Percentiles rank a stretch among this genome's conserved stretches.
These are phyloP conservation scores for Biston betularia DNA, from an alignment of 2,888 invertebrate genomes.

Conservation along the genomic window DNA sequence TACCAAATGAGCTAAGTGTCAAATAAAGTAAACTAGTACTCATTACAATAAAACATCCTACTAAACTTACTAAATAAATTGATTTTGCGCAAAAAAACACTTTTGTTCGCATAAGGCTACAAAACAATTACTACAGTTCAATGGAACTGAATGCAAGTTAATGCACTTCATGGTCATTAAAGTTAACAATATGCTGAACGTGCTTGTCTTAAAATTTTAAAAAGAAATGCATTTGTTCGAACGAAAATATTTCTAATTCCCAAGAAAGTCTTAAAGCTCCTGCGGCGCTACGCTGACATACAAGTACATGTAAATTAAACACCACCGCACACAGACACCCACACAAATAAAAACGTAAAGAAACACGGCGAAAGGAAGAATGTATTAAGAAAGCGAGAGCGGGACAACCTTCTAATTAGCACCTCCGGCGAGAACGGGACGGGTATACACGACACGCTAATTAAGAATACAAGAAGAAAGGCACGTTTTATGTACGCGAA, in stretches of 20 bases:
- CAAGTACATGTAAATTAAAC: conserved; percentile 86
- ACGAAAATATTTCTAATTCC: neutral
- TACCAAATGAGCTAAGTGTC: too few relatives aligned
- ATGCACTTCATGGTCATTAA: too few relatives aligned
- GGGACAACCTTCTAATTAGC: conserved; percentile 83
- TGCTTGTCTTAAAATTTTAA: too few relatives aligned
- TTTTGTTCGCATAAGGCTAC: neutral
- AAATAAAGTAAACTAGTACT: too few relatives aligned
- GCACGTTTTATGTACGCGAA: conserved; percentile 84
- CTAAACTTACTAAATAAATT: too few relatives aligned
- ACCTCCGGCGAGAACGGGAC: conserved; percentile 76
- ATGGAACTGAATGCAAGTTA: too few relatives aligned
- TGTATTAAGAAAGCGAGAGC: conserved; percentile 86
- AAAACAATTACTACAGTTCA: neutral
- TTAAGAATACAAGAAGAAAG: conserved; percentile 90
- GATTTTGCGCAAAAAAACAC: neutral
- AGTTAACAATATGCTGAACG: too few relatives aligned
- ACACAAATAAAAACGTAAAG: conserved; percentile 86
- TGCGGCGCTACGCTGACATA: conserved; percentile 78
- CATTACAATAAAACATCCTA: too few relatives aligned
- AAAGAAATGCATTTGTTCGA: too few relatives aligned
- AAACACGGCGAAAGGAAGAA: conserved; percentile 86
- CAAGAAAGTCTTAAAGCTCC: conserved; percentile 27
- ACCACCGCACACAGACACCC: conserved; percentile 85
- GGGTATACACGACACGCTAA: conserved; percentile 84